phyloP scores from a whole-genome alignment of 2,888 invertebrate genomes.

The Tetragonula carbonaria region DNA sequence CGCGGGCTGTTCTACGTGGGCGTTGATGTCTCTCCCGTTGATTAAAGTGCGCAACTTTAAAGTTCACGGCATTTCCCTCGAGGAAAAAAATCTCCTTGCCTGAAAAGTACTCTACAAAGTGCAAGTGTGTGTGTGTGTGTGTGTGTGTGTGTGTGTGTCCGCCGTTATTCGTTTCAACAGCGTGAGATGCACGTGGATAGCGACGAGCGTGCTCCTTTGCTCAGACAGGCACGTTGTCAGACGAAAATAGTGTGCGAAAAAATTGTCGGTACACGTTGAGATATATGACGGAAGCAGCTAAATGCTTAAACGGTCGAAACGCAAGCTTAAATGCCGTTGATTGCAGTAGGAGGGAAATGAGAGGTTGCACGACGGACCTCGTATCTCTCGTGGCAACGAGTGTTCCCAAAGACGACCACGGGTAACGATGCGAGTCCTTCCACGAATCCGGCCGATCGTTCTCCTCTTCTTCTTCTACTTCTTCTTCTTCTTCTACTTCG shows the following conservation, averaged over 20 bases:
- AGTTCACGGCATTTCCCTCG: not conserved
- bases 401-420: slow-evolving; percentile 59
- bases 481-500: too few relatives aligned
- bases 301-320: slow-evolving; percentile 78
- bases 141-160: too few relatives aligned
- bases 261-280: slow-evolving; percentile 58
- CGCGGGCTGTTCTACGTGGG: slow-evolving; percentile 18
- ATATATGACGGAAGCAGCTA: slow-evolving; percentile 77
- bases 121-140: too few relatives aligned
- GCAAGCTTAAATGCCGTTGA: slow-evolving; percentile 77
- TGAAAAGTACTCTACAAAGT: not conserved
- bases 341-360: slow-evolving; percentile 82
- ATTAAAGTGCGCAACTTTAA: not conserved
- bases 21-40: slow-evolving; percentile 35
- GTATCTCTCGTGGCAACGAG: slow-evolving; percentile 51
- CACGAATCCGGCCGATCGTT: slow-evolving; percentile 38
- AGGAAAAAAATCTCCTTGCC: too few relatives aligned
- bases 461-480: not conserved
- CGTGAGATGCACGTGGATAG: too few relatives aligned
- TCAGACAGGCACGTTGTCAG: slow-evolving; percentile 3
- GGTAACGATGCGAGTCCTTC: slow-evolving; percentile 40
- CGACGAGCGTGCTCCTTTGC: too few relatives aligned
- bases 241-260: slow-evolving; percentile 42
- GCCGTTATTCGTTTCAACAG: too few relatives aligned
- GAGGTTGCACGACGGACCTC: slow-evolving; percentile 73